Evolutionary conservation across 2,888 invertebrate species (phyloP), one percentile per base, ranked within the genome.

Genomic region (Drosophila fulvimacula): DNA sequence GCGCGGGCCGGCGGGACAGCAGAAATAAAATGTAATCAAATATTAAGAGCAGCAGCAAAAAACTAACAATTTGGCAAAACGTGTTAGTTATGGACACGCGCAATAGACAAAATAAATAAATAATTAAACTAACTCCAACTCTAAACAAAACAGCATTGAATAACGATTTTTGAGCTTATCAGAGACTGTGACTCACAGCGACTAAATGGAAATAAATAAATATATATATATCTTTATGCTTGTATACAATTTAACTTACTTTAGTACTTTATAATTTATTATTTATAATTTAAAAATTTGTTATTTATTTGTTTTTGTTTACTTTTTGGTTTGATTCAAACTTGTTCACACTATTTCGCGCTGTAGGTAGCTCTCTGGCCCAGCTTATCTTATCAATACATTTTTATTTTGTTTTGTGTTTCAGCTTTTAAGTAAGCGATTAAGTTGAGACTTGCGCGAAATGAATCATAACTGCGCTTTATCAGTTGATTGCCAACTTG

Each of bases 51-150:
- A 59, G 24, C 69, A 30, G 59, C 56, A 27, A 51, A 61, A 57
- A 57, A 34, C 61, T 24, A 71, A 62, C 76, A 76, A 69, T 76
- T 76, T 76, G 73, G 73, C 77, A 76, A 76, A 76, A 76, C 58
- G 69, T 76, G 73, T 77, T 76, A 53, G 76, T 64, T 76, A 72
- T 68, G 72, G 76, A 71, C 75, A 70, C 65, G 53, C 49, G 44
- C 55, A 52, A 3, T 24, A 38, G 21, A 19, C 34, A 21, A 34
- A 11, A 59, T 57, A 56, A 36, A 46, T n/a, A 44, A 34, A 41
- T 21, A 60, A 61, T 10, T 15, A 67, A 49, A 44, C 19, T 11
- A 36, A 24, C 21, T 36, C 36, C 36, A 52, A 36, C 15, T 36
- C 15, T 34, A 51, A 41, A 62, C 1, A 19, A 34, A 34, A 30